Percentiles rank a stretch among this genome's conserved stretches.
These are phyloP conservation scores for Cygnus atratus DNA, from an alignment of 2,113 vertebrate genomes.

Conservation along the genomic window DNA sequence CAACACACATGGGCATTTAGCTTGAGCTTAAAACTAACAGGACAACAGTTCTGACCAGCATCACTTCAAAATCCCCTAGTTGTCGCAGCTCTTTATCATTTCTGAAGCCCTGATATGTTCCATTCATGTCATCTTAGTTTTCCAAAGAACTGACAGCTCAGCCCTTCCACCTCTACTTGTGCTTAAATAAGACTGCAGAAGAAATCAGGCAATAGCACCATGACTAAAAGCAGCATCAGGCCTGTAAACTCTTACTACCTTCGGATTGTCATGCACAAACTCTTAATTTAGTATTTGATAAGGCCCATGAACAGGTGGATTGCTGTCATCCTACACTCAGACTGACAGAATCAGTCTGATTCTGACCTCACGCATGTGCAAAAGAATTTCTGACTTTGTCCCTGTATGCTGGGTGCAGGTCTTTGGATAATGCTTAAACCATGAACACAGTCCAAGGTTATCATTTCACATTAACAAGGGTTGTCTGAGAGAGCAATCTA, in stretches of 20 bases:
- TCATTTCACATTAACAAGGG: conserved; percentile 56
- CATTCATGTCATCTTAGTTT: not conserved
- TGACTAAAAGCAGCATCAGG: not conserved
- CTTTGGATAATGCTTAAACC: conserved; percentile 58
- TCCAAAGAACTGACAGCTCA: not conserved
- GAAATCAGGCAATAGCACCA: not conserved
- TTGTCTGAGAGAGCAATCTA: conserved; percentile 54
- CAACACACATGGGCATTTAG: not conserved
- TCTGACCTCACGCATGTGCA: not conserved
- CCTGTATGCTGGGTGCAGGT: not conserved
- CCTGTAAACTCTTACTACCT: not conserved
- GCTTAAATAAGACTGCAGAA: not conserved
- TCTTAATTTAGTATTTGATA: not conserved
- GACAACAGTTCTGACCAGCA: not conserved
- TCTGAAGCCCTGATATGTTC: not conserved
- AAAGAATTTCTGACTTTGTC: conserved; percentile 57
- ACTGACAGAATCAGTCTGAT: not conserved
- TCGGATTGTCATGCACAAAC: not conserved
- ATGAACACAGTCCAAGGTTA: conserved; percentile 56
- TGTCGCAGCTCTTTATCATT: not conserved
- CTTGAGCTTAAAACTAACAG: not conserved
- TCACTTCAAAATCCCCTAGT: not conserved
- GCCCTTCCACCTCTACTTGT: not conserved
- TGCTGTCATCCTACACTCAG: not conserved
- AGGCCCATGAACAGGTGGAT: not conserved